Conservation (phyloP, 2,113 vertebrate species). For the Diadophis punctatus region DNA sequence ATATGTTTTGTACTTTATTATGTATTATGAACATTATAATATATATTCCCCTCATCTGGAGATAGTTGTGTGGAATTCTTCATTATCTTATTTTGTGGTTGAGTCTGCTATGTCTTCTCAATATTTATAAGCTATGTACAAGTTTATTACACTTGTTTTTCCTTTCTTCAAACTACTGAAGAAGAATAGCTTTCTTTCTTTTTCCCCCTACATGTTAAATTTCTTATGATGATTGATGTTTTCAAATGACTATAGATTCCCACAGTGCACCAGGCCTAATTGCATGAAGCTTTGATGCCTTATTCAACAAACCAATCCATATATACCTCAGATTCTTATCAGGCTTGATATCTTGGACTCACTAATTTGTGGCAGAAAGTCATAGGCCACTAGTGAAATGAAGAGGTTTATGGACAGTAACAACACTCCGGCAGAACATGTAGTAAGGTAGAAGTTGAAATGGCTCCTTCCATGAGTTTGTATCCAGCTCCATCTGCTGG, state of each 20-base stretch:
- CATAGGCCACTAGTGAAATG: not conserved
- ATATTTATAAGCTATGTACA: not conserved
- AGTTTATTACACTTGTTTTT: not conserved
- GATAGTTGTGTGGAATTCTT: not conserved
- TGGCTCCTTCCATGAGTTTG: not conserved
- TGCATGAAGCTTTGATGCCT: not conserved
- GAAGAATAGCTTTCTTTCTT: not conserved
- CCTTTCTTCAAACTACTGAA: not conserved
- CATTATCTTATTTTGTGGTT: not conserved
- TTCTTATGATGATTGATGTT: not conserved
- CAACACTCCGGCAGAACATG: not conserved
- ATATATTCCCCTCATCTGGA: not conserved
- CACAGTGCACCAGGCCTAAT: not conserved
- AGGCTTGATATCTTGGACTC: not conserved
- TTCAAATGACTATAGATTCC: not conserved
- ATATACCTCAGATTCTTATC: not conserved
- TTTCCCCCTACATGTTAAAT: not conserved
- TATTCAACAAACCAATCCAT: not conserved
- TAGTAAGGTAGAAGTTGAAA: not conserved
- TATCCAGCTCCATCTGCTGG: conserved; percentile 26
- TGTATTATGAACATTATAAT: not conserved
- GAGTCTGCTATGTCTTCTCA: not conserved
- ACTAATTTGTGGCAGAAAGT: not conserved
- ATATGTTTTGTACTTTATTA: not conserved
- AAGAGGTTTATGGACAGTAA: not conserved